Evolutionary conservation across 1,140 invertebrate genomes (phyloP), one percentile per base, ranked within the genome.

Genomic region (Drosophila truncata): DNA sequence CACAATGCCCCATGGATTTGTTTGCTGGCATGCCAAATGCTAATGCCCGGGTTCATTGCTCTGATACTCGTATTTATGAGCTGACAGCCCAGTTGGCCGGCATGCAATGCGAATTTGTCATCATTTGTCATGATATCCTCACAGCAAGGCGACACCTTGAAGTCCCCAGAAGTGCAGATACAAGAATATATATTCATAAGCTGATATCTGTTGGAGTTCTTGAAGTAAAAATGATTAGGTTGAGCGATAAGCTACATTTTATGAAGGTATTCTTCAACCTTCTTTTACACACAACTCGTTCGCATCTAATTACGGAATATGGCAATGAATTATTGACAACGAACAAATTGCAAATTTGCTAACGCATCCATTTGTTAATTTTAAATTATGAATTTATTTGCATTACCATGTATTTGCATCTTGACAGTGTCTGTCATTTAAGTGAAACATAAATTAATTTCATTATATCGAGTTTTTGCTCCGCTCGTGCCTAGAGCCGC

Each of bases 401-500:
- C 64, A 71, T 81, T 85, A 64, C 60, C 29, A 33, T n/a, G 39
- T 44, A 78, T 85, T 85, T 78, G 81, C 85, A 88, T 88, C 84
- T 90, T 84, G 84, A 88, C 84, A 88, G 82, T 78, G 78, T 84
- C 85, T 90, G 84, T 88, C 84, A 88, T 84, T 90, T 88, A 80
- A 80, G 84, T 75, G 78, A 80, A 83, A 81, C 78, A 90, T 81
- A 84, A 88, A 88, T 88, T 88, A 88, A 88, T 90, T 84, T 69
- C 42, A 63, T 71, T 75, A 41, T 39, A 31, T 25, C 23, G 31
- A 49, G 44, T 61, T 27, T 52, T 31, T 49, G 39, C 41, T 50
- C 47, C 44, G n/a, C 49, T 33, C 13, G 11, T 16, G 25, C 11
- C 35, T 20, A 62, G 72, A 57, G 54, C 46, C 41, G 59, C 59